These are phyloP conservation scores for Cyanoliseus patagonus DNA, from an alignment of 2,113 vertebrate species.

Conservation along the genomic window DNA sequence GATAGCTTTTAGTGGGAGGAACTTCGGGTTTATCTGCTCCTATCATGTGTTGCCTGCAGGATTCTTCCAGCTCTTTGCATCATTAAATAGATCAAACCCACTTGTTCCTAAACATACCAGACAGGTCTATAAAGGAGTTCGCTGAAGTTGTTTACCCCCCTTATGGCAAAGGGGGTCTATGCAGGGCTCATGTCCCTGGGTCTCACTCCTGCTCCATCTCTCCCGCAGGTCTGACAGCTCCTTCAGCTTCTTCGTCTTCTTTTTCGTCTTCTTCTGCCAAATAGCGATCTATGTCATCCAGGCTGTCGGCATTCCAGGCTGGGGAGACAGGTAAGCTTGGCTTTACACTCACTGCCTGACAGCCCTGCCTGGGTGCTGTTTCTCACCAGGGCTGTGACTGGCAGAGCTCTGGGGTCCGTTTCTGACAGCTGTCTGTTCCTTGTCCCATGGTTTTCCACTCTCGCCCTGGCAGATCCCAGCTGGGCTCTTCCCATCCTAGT, in stretches of 20 bases:
- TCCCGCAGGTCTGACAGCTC: slow-evolving; percentile 93
- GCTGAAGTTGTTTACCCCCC: background rate
- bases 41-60: background rate
- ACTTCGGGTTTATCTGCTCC: background rate
- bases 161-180: background rate
- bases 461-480: background rate
- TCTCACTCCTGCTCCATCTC: slow-evolving; percentile 4
- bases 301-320: slow-evolving; percentile 87
- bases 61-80: slow-evolving; percentile 4
- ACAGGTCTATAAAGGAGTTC: background rate
- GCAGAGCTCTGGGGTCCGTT: background rate
- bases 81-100: background rate
- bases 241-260: slow-evolving; percentile 99
- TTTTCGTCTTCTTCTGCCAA: slow-evolving; percentile 97
- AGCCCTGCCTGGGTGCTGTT: background rate
- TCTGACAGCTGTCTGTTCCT: background rate
- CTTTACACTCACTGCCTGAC: background rate
- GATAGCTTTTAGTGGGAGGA: background rate
- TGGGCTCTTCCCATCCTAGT: background rate
- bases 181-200: background rate
- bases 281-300: slow-evolving; percentile 93
- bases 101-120: background rate
- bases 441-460: background rate
- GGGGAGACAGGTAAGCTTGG: slow-evolving; percentile 91
- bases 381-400: background rate